Percentiles rank a stretch among this genome's conserved stretches.
These are phyloP conservation scores for Phylloscopus whistleri DNA, from an alignment of 2,113 vertebrate genomes.

Conservation along the genomic window DNA sequence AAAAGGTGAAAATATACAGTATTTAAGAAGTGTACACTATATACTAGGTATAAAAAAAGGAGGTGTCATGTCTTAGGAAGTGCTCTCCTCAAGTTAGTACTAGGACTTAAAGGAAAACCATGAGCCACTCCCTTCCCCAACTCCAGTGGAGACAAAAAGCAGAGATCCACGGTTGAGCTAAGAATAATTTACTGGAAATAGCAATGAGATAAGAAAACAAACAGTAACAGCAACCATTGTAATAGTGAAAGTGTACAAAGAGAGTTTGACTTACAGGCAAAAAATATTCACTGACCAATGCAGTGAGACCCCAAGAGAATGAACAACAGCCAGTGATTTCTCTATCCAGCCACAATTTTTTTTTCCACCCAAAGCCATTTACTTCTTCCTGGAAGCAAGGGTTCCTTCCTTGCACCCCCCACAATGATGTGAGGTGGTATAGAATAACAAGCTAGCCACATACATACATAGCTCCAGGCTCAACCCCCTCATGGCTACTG, in stretches of 20 bases:
- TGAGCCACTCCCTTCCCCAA: rapidly evolving
- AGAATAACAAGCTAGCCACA: not conserved
- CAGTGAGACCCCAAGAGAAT: not conserved
- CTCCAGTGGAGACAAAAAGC: not conserved
- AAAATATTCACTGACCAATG: not conserved
- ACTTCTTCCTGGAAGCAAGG: not conserved
- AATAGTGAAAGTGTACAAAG: not conserved
- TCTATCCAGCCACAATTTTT: not conserved
- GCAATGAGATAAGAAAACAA: not conserved
- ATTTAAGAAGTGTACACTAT: not conserved
- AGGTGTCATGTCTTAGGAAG: not conserved
- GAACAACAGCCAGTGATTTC: not conserved
- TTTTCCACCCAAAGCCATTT: not conserved
- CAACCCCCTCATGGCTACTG: rapidly evolving
- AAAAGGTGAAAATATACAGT: not conserved
- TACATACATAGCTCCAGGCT: not conserved
- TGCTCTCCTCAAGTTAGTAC: not conserved
- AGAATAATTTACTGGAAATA: not conserved
- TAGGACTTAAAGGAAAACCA: not conserved
- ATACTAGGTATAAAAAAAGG: not conserved
- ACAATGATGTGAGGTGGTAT: not conserved
- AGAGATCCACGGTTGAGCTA: not conserved
- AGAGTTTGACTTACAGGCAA: rapidly evolving
- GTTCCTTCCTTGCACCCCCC: not conserved
- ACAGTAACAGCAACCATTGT: not conserved